Evolutionary conservation across 2,888 invertebrate genomes (phyloP).

Genomic region (Orchesella flavescens): DNA sequence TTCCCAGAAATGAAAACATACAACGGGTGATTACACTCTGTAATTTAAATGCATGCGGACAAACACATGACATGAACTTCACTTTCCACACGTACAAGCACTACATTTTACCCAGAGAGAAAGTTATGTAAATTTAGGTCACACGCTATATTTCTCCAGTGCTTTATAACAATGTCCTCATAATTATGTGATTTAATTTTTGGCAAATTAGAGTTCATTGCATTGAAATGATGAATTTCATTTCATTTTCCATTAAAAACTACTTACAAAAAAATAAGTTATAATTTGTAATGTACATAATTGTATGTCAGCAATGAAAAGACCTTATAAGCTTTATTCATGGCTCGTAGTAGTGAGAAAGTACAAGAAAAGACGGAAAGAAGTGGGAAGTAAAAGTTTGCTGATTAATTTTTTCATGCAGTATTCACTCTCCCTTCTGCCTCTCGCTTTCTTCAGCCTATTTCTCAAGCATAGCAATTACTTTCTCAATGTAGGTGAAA

Average conservation of each 20-base stretch:
- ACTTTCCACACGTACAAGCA: too few species aligned
- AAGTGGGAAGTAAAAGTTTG: conserved; percentile 29
- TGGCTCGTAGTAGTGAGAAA: background rate
- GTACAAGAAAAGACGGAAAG: conserved; percentile 6
- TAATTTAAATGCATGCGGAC: too few species aligned
- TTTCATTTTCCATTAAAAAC: conserved; percentile 17
- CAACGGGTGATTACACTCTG: too few species aligned
- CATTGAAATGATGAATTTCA: conserved; percentile 25
- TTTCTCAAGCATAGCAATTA: too few species aligned
- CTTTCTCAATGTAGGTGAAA: background rate
- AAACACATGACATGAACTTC: too few species aligned
- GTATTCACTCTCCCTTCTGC: background rate
- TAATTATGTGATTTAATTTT: conserved; percentile 37
- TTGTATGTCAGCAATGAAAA: too few species aligned
- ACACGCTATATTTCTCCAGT: background rate
- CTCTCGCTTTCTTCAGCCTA: too few species aligned
- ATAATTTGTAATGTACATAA: background rate
- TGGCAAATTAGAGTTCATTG: conserved; percentile 18
- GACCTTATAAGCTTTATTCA: too few species aligned
- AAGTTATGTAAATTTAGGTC: too few species aligned
- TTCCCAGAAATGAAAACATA: too few species aligned
- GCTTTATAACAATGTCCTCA: background rate
- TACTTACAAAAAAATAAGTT: background rate
- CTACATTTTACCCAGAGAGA: too few species aligned
- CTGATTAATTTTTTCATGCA: conserved; percentile 43